Base-by-base conservation (phyloP, 64 coral and sea anemone genomes). In the Acropora yongei region DNA sequence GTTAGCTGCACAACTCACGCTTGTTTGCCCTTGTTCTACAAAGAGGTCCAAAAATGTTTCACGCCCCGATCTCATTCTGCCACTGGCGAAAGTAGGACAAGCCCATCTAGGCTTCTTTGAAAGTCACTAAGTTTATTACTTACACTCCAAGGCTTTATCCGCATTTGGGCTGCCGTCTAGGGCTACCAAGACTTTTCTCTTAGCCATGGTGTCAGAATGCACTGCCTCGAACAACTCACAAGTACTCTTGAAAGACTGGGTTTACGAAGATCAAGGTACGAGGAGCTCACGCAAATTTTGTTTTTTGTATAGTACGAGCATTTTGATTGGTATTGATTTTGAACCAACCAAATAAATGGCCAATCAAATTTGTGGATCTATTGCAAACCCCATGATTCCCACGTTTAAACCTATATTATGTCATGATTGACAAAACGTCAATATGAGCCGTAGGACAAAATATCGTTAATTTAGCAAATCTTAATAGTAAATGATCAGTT, bases 291-390 rank as follows among this genome's bases (percentile, higher is more conserved):
- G 51, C 51, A 55, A 55, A 55, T 0, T 55, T 55, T 55, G 46
- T 6, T 5, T 12, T 48, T 48, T 17, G 1, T 9, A 43, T 42
- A 80, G 7, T 80, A 83, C 65, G n/a, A 43, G 61, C 30, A 11
- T 68, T 19, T 68, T 85, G 61, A 85, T 85, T 85, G 82, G 82
- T 85, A 42, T 47, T 71, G 44, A 11, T 49, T 10, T 8, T 40
- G 3, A n/a, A 1, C 4, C 2, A 5, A 45, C 16, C 4, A 75
- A 12, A 41, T 3, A 14, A 44, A 72, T 30, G 30, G 30, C 82
- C 82, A 85, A 85, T 85, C 82, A 30, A 47, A 16, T 45, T 69
- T 20, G 18, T 48, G 6, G 82, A 85, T 84, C 45, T 68, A 84
- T 30, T 30, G 66, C 8, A 30, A 43, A 20, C 3, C 5, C 11